Base-by-base conservation (phyloP, 1,140 invertebrate species). In the Bombus pyrosoma region DNA sequence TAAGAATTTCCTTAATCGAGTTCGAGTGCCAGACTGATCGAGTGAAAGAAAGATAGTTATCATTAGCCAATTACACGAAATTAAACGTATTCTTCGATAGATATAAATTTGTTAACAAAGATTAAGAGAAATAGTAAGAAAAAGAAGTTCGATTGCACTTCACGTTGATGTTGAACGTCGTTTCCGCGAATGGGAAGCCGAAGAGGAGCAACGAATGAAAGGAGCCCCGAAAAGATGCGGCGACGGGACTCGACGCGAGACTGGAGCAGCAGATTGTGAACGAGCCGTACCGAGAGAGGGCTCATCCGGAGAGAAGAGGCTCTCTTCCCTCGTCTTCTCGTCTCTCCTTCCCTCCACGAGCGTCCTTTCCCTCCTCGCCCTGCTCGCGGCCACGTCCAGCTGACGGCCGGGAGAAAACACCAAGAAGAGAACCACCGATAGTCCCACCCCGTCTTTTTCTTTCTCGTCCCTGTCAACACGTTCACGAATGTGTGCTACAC, bases 201-300 rank as follows among this genome's bases (percentile, higher is more conserved):
- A 28, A 57, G 37, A 73, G 57, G 39, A 73, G 18, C 53, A 34
- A 28, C 37, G 32, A n/a, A 90, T 74, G 86, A 86, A 64, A 90
- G 59, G 80, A 76, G 79, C 85, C 81, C 86, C 89, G 90, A 85
- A 90, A 91, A 92, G 92, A 93, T 91, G 90, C 91, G 89, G 92
- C 91, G 89, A 89, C 92, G 92, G 87, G 89, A 91, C 89, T 94
- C 92, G 88, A 91, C 92, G 91, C 93, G 90, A 93, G 93, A 94
- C 93, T 94, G 92, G 86, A 88, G 76, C 83, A 41, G 86, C 87
- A 88, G 89, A 91, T 91, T 81, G 83, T 88, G 79, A 84, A 88
- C 85, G 85, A 87, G 88, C 85, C 77, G 85, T 86, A 85, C 90
- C 86, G 86, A 89, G 78, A 92, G 87, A 91, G 86, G 86, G 59